Conservation (phyloP, 2,113 vertebrate genomes). For the Marcusenius ussheri region DNA sequence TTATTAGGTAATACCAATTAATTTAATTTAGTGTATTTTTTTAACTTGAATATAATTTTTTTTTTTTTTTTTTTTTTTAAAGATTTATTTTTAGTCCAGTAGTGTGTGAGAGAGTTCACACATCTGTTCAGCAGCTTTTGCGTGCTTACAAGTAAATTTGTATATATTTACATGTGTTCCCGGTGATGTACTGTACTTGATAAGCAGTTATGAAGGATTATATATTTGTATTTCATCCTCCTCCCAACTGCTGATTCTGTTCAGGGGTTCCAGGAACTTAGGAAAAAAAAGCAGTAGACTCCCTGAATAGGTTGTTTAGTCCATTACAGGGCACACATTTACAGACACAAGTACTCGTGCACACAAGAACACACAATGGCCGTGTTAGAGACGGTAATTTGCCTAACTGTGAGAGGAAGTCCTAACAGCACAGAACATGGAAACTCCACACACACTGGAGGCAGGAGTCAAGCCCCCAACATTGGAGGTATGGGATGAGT, state of each 20-base stretch:
- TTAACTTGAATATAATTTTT: not conserved
- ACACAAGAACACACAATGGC: not conserved
- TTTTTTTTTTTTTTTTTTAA: not conserved
- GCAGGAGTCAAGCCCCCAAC: not conserved
- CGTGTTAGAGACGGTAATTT: not conserved
- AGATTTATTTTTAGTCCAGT: not conserved
- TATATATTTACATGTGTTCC: not conserved
- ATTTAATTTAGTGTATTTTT: not conserved
- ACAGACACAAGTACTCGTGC: not conserved
- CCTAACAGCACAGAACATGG: not conserved
- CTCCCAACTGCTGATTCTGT: not conserved
- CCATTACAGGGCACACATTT: not conserved
- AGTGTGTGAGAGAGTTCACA: not conserved
- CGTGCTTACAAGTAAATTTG: not conserved
- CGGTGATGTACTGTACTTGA: not conserved
- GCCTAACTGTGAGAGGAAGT: not conserved
- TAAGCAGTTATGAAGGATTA: not conserved
- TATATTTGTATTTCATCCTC: not conserved
- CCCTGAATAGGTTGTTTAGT: not conserved
- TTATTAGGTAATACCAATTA: not conserved
- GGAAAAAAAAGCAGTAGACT: not conserved
- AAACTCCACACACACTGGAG: not conserved
- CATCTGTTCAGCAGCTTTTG: not conserved
- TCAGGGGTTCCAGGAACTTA: not conserved
- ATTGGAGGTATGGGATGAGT: not conserved